Base-by-base conservation (phyloP, 92 coral and sea anemone genomes). In the Palythoa grandiflora region DNA sequence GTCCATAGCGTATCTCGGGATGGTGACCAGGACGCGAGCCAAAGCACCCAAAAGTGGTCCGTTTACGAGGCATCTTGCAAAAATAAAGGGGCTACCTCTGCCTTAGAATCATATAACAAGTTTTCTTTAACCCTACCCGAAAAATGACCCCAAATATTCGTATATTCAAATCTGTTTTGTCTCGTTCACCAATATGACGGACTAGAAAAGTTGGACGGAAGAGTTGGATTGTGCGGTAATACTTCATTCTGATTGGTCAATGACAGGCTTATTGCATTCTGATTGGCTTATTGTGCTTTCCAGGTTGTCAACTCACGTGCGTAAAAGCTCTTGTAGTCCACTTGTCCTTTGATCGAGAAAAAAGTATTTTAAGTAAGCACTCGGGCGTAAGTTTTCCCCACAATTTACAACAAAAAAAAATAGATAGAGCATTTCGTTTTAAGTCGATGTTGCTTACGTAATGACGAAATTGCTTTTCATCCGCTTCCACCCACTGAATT, bases 1-100 rank as follows among this genome's bases (percentile, higher is more conserved):
- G 92, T 87, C 99, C 99, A 95, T 97, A 95, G 77, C 99, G 96
- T 83, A 97, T 97, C 87, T 97, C 98, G n/a, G 94, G 99, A 85
- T 90, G 88, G 65, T 94, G 98, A 54, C 94, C 89, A 20, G 95
- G 93, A 70, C 97, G 93, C 74, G 97, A 93, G 48, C 99, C 99
- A 70, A 97, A 97, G 87, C 99, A 97, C 37, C 99, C 99, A 88
- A 95, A 90, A 8, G 88, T 75, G 51, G 94, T 92, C 51, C 95
- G 90, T 73, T 93, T 95, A 52, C 96, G 91, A 86, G 99, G 98
- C 99, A 97, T 97, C 44, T 89, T 87, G 89, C 83, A 75, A 61
- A 57, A 65, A 75, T 75, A 10, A 68, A 38, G 39, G 63, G 60
- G 89, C 75, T 89, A 91, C 84, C 95, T 71, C 72, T 78, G 57